phyloP scores from a whole-genome alignment of 2,797 vertebrate genomes.

The Lophius americanus region DNA sequence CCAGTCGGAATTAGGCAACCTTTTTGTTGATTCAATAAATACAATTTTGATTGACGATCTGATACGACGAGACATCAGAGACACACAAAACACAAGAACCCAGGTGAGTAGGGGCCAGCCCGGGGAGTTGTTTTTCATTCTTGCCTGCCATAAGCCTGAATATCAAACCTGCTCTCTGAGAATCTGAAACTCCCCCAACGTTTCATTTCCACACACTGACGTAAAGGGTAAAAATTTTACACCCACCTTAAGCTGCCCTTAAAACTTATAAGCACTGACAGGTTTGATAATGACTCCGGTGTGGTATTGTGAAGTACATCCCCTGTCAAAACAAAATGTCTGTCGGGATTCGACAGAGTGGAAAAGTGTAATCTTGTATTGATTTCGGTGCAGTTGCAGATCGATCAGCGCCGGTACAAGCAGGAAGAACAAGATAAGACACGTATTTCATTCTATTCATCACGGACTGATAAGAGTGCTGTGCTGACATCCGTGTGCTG shows the following conservation, averaged over 20 bases:
- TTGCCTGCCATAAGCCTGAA: slow-evolving; percentile 33
- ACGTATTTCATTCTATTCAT: slow-evolving; percentile 77
- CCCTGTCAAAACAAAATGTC: slow-evolving; percentile 68
- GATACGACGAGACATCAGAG: no score
- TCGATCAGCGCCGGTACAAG: slow-evolving; percentile 73
- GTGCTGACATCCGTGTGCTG: slow-evolving; percentile 70
- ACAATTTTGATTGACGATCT: no score
- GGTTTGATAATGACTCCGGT: slow-evolving; percentile 52
- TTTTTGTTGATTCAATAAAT: no score
- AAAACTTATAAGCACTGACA: slow-evolving; percentile 45
- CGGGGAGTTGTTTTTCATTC: slow-evolving; percentile 35
- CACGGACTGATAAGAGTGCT: slow-evolving; percentile 71
- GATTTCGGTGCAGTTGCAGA: slow-evolving; percentile 69
- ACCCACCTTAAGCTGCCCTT: slow-evolving; percentile 22
- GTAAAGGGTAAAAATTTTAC: slow-evolving; percentile 26
- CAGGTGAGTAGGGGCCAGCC: slow-evolving; percentile 15
- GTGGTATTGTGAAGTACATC: slow-evolving; percentile 58
- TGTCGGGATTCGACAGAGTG: slow-evolving; percentile 68
- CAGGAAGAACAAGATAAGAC: slow-evolving; percentile 77
- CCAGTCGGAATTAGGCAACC: no score
- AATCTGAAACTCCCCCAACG: slow-evolving; percentile 34
- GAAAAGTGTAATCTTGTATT: slow-evolving; percentile 79
- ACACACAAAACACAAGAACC: no score
- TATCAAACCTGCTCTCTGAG: slow-evolving; percentile 48
- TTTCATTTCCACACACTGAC: slow-evolving; percentile 64